Percentiles rank a stretch among this genome's conserved stretches.
Evolutionary conservation across 2,113 vertebrate species (phyloP).

Genomic region (Lamprologus ornatipinnis): DNA sequence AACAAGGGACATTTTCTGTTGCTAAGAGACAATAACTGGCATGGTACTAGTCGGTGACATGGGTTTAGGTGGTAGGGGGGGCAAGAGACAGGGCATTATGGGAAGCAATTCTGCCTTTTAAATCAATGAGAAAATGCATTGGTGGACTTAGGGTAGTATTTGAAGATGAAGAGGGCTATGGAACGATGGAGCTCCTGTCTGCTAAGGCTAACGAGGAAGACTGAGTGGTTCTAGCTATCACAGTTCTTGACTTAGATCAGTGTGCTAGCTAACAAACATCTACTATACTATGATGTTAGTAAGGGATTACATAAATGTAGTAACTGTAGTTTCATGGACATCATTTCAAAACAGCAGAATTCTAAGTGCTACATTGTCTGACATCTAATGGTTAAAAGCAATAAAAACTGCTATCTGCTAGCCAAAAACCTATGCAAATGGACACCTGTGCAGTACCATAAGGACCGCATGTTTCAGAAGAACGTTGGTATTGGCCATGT

Average conservation of each 20-base stretch:
- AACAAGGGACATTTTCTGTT: slow-evolving; percentile 30
- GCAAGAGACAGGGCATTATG: not conserved
- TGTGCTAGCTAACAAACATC: not conserved
- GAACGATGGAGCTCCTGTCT: not conserved
- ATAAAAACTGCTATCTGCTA: not conserved
- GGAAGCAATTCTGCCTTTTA: not conserved
- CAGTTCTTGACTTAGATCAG: not conserved
- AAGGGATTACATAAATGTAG: not conserved
- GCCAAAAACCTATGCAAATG: not conserved
- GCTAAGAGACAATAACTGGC: slow-evolving; percentile 34
- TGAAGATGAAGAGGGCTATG: not conserved
- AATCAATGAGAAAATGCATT: not conserved
- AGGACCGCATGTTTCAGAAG: not conserved
- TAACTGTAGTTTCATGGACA: not conserved
- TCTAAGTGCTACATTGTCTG: not conserved
- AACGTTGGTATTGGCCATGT: not conserved
- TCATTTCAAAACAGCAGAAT: not conserved
- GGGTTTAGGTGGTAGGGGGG: not conserved
- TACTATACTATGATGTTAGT: not conserved
- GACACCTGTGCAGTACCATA: not conserved
- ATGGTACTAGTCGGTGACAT: not conserved
- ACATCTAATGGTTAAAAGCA: not conserved
- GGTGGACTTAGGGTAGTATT: not conserved
- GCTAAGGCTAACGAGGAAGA: not conserved
- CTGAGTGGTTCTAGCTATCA: not conserved